These are phyloP conservation scores for Smutsia gigantea DNA, from an alignment of 2,797 vertebrate genomes.

Conservation along the genomic window DNA sequence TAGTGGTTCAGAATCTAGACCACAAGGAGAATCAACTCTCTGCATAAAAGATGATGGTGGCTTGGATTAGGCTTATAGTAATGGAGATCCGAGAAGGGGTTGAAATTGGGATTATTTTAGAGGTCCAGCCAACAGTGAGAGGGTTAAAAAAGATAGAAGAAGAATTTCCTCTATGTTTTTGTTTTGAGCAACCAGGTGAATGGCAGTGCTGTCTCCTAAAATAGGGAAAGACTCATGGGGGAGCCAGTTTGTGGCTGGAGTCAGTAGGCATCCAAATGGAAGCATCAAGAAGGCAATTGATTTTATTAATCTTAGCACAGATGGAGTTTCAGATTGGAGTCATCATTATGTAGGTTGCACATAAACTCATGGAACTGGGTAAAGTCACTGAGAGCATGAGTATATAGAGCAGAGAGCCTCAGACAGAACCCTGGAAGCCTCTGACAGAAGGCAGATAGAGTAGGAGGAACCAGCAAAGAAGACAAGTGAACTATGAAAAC, in stretches of 20 bases:
- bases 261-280: background rate
- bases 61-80: background rate
- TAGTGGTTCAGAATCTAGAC: background rate
- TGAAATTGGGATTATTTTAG: constrained; percentile 30
- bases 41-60: background rate
- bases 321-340: background rate
- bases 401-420: constrained; percentile 3
- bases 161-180: constrained; percentile 4
- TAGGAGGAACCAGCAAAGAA: constrained; percentile 18
- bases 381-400: background rate
- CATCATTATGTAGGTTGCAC: background rate
- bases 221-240: background rate
- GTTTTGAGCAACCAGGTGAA: background rate
- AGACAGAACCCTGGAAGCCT: background rate
- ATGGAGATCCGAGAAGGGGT: background rate
- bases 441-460: background rate
- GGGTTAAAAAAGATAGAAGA: background rate
- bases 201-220: constrained; percentile 10
- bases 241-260: background rate
- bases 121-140: background rate
- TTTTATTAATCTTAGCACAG: background rate
- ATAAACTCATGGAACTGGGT: background rate
- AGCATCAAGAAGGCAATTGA: background rate
- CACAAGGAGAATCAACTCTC: background rate
- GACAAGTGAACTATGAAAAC: background rate